Base-by-base conservation (phyloP, 2,888 invertebrate species). In the Rhogogaster chlorosoma region DNA sequence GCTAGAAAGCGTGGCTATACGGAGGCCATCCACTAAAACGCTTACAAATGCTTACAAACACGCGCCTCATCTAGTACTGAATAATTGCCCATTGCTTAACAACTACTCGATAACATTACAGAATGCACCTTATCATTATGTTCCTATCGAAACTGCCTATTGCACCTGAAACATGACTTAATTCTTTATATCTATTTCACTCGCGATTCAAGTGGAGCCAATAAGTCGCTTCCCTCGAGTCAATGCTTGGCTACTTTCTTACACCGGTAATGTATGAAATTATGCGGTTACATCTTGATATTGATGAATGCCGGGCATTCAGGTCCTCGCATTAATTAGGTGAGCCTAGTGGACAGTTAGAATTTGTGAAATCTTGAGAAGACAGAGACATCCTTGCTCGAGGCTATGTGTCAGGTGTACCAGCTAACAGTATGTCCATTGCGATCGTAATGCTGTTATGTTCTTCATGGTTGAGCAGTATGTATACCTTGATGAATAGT, bases 1-100 rank as follows among this genome's bases (percentile, higher is more conserved):
- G 87, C 87, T 89, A 90, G 90, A 90, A 89, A 90, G 90, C 90
- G 90, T 90, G 87, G 87, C 87, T 42, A 26, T 45, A 36, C 88
- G 85, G 87, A 87, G 88, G 86, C 87, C 89, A 88, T 89, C 89
- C 89, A 88, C 88, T 88, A 89, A 89, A 89, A 89, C 86, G 88
- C 73, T 87, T 83, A 86, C 88, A 87, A 89, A 87, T 77, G 84
- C 83, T 42, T 83, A 84, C 84, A 73, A 73, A 83, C 45, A 73
- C 49, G 80, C 82, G 49, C 57, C 85, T 86, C 84, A 75, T 84
- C 86, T 78, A 57, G 84, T 85, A 53, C 53, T 36, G 38, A 61
- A 80, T 61, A 80, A 80, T 80, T 80, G 38, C 12, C 18, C 57
- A 22, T 80, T 80, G 80, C 80, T 38, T 22, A 80, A 80, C 61